Conservation (phyloP, 2,888 invertebrate species). For the Microctonus aethiopoides region DNA sequence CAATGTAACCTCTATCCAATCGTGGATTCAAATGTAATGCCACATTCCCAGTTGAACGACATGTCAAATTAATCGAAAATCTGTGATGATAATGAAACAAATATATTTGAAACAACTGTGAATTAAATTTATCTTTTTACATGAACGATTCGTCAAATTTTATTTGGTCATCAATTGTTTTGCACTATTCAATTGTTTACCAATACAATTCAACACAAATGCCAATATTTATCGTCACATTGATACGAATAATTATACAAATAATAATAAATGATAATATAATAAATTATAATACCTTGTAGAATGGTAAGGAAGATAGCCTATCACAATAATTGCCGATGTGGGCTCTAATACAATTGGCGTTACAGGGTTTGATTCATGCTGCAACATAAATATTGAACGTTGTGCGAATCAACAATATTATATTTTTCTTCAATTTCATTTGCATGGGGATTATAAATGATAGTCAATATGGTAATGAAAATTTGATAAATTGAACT, state of each 20-base stretch:
- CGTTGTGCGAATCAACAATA: not conserved
- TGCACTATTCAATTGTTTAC: conserved; percentile 14
- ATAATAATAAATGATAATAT: not conserved
- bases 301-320: conserved; percentile 58
- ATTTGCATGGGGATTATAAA: conserved; percentile 43
- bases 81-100: conserved; percentile 62
- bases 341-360: conserved; percentile 52
- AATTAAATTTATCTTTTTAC: not conserved
- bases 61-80: conserved; percentile 75
- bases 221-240: not conserved
- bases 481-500: conserved; percentile 44
- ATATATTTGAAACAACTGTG: not conserved
- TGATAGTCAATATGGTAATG: conserved; percentile 49
- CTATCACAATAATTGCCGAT: conserved; percentile 59
- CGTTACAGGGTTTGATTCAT: conserved; percentile 46
- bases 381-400: conserved; percentile 48
- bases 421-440: not conserved
- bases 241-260: not conserved
- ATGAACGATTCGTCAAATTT: not conserved
- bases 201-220: not conserved
- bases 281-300: conserved; percentile 45
- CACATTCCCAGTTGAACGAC: conserved; percentile 69
- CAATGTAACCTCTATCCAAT: conserved; percentile 80
- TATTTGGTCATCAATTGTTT: not conserved
- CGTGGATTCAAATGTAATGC: conserved; percentile 87